Evolutionary conservation across 2,797 vertebrate genomes (phyloP).

Genomic region (Threskiornis aethiopicus): DNA sequence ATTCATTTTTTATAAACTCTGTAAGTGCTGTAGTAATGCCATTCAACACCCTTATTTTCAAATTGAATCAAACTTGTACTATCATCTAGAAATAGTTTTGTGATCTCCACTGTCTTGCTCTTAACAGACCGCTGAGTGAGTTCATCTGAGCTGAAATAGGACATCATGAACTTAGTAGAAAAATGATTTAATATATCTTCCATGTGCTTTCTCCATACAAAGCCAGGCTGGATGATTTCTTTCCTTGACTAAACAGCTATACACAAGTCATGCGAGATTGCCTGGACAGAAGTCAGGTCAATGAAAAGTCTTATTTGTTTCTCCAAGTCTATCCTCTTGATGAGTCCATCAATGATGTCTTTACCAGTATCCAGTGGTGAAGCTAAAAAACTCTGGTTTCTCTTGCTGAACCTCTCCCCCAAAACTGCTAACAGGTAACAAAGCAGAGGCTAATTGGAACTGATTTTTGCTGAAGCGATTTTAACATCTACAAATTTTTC

Average conservation of each 20-base stretch:
- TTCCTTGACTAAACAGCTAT: background rate
- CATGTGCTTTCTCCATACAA: background rate
- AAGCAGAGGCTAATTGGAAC: background rate
- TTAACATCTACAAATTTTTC: background rate
- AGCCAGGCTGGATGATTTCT: background rate
- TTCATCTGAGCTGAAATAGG: background rate
- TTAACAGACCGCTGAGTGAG: background rate
- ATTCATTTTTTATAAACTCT: slow-evolving; percentile 27
- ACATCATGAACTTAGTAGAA: background rate
- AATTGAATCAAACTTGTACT: background rate
- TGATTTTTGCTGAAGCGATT: background rate
- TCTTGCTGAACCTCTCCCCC: background rate
- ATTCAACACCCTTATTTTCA: background rate
- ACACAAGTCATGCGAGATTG: background rate
- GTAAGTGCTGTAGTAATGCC: background rate
- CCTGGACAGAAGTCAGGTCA: background rate
- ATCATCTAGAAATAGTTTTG: background rate
- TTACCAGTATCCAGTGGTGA: background rate
- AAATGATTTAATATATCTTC: background rate
- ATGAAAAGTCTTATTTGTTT: background rate
- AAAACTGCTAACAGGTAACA: background rate
- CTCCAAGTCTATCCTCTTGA: background rate
- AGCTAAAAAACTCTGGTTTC: background rate
- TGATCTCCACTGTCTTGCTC: background rate
- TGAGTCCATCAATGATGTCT: background rate